phyloP scores from a whole-genome alignment of 2,888 invertebrate genomes.

The Scaptomyza tumidula region DNA sequence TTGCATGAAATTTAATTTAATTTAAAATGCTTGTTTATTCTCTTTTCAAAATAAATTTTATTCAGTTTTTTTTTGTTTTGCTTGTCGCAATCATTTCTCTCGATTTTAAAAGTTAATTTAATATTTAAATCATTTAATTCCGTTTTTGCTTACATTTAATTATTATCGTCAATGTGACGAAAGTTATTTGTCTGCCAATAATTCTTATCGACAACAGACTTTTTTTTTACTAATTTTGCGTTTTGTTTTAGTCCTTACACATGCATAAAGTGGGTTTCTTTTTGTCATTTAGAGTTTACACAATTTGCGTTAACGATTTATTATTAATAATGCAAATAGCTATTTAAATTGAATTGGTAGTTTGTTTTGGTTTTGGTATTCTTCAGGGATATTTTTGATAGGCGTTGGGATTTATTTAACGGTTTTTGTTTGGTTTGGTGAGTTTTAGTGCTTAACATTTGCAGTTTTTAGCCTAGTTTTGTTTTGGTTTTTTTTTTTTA shows the following conservation, averaged over 20 bases:
- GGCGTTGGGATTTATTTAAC: slow-evolving; percentile 55
- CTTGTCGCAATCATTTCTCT: slow-evolving; percentile 76
- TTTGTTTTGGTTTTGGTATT: slow-evolving; percentile 35
- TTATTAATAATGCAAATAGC: slow-evolving; percentile 74
- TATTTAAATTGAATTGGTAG: slow-evolving; percentile 77
- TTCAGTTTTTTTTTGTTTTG: slow-evolving; percentile 63
- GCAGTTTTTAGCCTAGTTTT: slow-evolving; percentile 67
- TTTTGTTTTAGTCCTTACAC: slow-evolving; percentile 58
- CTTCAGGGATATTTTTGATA: slow-evolving; percentile 36
- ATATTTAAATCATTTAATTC: slow-evolving; percentile 79
- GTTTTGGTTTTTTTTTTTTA: slow-evolving; percentile 59
- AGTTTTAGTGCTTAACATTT: slow-evolving; percentile 67
- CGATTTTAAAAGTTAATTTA: slow-evolving; percentile 75
- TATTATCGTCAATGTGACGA: slow-evolving; percentile 85
- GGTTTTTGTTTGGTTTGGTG: slow-evolving; percentile 41
- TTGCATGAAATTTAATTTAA: not conserved
- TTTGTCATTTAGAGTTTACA: slow-evolving; percentile 60
- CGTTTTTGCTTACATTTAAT: slow-evolving; percentile 79
- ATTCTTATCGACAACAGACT: slow-evolving; percentile 84
- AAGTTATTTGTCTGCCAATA: slow-evolving; percentile 84
- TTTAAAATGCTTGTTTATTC: slow-evolving; percentile 21
- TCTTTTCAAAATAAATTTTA: slow-evolving; percentile 80
- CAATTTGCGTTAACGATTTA: slow-evolving; percentile 66
- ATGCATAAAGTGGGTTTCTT: slow-evolving; percentile 67
- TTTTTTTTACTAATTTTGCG: slow-evolving; percentile 77